These are phyloP conservation scores for Lasaia peninsularis DNA, from an alignment of 1,140 invertebrate genomes.

Conservation along the genomic window DNA sequence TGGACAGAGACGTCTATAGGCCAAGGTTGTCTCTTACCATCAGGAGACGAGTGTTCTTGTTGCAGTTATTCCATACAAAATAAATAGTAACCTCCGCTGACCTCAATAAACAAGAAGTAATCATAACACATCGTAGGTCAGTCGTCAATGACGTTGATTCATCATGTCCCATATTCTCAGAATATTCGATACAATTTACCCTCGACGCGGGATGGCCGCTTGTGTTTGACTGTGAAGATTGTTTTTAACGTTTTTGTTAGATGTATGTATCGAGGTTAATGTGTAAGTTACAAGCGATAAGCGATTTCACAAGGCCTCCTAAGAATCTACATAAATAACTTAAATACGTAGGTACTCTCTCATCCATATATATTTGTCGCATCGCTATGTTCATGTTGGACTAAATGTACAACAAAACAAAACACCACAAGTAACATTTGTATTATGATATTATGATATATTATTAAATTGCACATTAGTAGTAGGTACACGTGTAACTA, in stretches of 20 bases:
- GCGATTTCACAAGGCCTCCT: background rate
- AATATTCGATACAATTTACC: constrained; percentile 36
- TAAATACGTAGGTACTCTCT: too few relatives aligned
- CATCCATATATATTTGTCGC: too few relatives aligned
- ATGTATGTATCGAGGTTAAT: background rate
- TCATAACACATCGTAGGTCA: background rate
- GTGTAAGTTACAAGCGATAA: background rate
- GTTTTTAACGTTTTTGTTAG: constrained; percentile 13
- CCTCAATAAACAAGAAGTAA: constrained; percentile 10
- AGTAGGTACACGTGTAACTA: too few relatives aligned
- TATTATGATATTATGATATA: too few relatives aligned
- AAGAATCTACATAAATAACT: background rate
- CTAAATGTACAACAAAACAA: too few relatives aligned
- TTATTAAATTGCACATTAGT: too few relatives aligned
- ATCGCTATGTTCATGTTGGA: too few relatives aligned
- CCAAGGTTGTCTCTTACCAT: too few relatives aligned
- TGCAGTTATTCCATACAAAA: background rate
- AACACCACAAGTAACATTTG: too few relatives aligned
- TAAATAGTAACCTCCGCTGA: background rate
- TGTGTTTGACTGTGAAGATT: too few relatives aligned
- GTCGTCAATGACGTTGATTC: constrained; percentile 16
- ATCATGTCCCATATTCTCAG: constrained; percentile 30
- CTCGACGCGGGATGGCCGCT: constrained; percentile 33
- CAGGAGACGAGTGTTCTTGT: too few relatives aligned
- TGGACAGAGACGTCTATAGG: too few relatives aligned